Base-by-base conservation (phyloP, 2,113 vertebrate genomes). In the Steatornis caripensis region DNA sequence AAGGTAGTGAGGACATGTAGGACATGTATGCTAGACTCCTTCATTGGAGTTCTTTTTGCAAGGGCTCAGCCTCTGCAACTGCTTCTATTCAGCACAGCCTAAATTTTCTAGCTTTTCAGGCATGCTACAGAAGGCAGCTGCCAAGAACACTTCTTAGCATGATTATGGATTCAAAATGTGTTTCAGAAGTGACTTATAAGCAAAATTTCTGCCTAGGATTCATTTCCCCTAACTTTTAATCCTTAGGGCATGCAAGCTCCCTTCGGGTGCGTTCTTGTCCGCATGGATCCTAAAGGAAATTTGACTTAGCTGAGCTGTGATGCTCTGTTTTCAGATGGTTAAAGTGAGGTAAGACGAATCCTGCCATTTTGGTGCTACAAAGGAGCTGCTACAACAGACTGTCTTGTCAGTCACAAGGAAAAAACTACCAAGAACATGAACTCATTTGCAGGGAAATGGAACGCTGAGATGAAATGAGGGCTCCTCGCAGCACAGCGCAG, bases 381-480 rank as follows among this genome's bases (percentile, higher is more conserved):
- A 76, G 29, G 32, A 21, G 41, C 21, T 20, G 55, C n/a, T 86
- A 30, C 54, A 74, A 36, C 84, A 95, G 89, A 58, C 61, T 94
- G 83, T 36, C 76, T 84, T 95, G 76, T 58, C 64, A 92, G 55
- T 93, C 86, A 94, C 29, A 62, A 46, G 68, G 46, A 82, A 51
- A 89, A 92, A 95, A 21, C n/a, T 89, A 92, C 36, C 43, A 70
- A 58, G 91, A 95, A 84, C 41, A 51, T 70, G 72, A 94, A 79
- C 84, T 71, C 62, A 20, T 91, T 92, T 94, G 55, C 89, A 91
- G 80, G 64, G 81, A 96, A 94, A 80, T 75, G 48, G 94, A 91
- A 57, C 84, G 17, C 8, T 39, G 68, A 75, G 87, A 68, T 51
- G 66, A 89, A 94, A 55, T 39, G 64, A 66, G 93, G 71, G 26